Evolutionary conservation across 2,888 invertebrate genomes (phyloP), one percentile per base, ranked within the genome.

Genomic region (Piscicola geometra): DNA sequence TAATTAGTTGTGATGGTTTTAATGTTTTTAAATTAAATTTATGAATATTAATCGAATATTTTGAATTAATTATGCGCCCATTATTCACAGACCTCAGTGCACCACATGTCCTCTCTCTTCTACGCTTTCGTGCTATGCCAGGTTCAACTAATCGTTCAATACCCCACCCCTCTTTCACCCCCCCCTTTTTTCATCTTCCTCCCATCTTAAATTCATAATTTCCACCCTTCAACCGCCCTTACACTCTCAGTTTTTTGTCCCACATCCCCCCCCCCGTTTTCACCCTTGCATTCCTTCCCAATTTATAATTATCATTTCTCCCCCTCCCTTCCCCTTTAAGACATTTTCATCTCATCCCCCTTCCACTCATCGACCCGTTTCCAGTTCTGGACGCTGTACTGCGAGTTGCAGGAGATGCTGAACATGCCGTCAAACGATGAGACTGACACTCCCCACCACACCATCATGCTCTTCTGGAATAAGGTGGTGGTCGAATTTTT

Each of bases 91-190:
- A 90, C 92, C 1, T 93, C 93, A 0, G 92, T 93, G 3, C 88
- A 93, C 75, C 95, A 98, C 83, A 94, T 97, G 94, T 93, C 93
- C 73, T 94, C 96, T 0, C 87, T 99, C 73, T 96, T 95, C 86
- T 94, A 97, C 86, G 95, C 97, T 1, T 99, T 99, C 86, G 93
- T 96, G 78, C 89, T 99, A 71, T 99, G 98, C 84, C 98, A 98
- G 88, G 90, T 90, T 86, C 15, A 15, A 41, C 5, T 9, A 41
- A 15, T 41, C 5, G 15, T 41, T 41, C 15, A 9, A 41, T 9
- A 9, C 5, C 41, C 15, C 15, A 9, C 15, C 41, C 5, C 9
- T 41, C 9, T 41, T 15, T 9, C 9, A 5, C 5, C 41, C 15
- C 41, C 15, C 41, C 15, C 41, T 5, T 41, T 41, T 41, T 5